phyloP scores from a whole-genome alignment of 2,113 vertebrate species.

The Haplochromis vanheusdeni region DNA sequence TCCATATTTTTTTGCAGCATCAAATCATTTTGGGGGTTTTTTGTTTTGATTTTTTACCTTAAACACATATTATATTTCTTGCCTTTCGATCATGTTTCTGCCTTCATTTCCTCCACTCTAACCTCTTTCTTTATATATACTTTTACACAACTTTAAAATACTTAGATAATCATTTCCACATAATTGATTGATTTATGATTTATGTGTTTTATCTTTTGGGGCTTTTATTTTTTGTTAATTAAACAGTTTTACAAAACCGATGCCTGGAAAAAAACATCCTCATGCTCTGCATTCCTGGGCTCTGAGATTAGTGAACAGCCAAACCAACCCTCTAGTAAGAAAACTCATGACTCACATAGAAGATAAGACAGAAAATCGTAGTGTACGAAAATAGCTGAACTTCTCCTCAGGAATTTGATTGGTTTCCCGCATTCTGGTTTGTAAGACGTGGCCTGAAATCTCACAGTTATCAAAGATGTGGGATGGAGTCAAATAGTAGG shows the following conservation, averaged over 20 bases:
- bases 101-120: neutral
- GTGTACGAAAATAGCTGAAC: conserved; percentile 8
- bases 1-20: conserved; percentile 10
- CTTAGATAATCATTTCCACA: neutral
- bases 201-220: neutral
- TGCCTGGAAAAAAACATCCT: conserved; percentile 7
- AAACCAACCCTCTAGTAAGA: neutral
- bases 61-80: neutral
- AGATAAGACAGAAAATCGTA: neutral
- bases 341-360: neutral
- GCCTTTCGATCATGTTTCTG: neutral
- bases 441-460: neutral
- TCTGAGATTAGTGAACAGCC: neutral
- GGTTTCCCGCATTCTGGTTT: neutral
- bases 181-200: neutral
- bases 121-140: neutral
- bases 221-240: conserved; percentile 8
- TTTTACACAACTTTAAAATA: neutral
- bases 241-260: neutral
- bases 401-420: conserved; percentile 16
- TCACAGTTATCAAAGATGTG: neutral
- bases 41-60: neutral
- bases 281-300: conserved; percentile 1
- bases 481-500: neutral
- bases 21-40: neutral